Conservation (phyloP, 2,797 vertebrate genomes). For the Streptopelia turtur region DNA sequence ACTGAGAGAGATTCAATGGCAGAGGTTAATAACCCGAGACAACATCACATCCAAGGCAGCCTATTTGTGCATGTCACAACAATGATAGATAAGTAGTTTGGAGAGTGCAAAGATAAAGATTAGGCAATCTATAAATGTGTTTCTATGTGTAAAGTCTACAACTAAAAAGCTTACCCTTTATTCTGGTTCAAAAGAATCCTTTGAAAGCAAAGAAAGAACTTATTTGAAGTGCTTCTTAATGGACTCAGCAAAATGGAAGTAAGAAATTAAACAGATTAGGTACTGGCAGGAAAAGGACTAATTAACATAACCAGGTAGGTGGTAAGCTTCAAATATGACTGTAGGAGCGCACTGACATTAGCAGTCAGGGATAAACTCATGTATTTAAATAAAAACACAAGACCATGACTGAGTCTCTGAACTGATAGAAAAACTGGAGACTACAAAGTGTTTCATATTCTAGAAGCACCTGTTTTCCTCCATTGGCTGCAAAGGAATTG, state of each 20-base stretch:
- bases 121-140: not conserved
- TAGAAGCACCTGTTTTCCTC: not conserved
- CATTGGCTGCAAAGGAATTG: not conserved
- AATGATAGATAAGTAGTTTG: not conserved
- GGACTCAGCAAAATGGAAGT: not conserved
- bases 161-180: conserved; percentile 8
- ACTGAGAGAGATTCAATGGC: not conserved
- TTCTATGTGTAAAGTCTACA: not conserved
- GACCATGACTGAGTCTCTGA: not conserved
- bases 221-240: conserved; percentile 32
- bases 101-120: conserved; percentile 2
- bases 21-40: not conserved
- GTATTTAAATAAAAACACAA: not conserved
- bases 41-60: not conserved
- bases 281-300: not conserved
- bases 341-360: not conserved
- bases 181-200: conserved; percentile 14
- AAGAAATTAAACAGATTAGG: conserved; percentile 6
- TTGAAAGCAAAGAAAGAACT: not conserved
- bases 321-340: not conserved
- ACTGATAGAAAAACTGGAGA: not conserved
- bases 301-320: not conserved
- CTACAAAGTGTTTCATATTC: not conserved
- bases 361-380: not conserved
- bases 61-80: not conserved